phyloP scores from a whole-genome alignment of 2,113 vertebrate genomes.

The Columba janthina region DNA sequence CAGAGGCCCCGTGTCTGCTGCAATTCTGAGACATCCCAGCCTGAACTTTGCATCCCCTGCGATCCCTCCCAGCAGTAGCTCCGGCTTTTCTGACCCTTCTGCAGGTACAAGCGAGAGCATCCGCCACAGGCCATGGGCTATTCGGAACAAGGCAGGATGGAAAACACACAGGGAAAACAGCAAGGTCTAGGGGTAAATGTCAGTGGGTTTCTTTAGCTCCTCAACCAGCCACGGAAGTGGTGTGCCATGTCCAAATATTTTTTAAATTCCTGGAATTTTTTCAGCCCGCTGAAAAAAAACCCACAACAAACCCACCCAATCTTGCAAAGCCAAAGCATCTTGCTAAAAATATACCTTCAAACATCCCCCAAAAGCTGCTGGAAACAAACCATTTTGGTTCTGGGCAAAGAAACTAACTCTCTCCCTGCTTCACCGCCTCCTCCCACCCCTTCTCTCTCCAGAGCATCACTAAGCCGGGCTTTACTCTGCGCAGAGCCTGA shows the following conservation, averaged over 20 bases:
- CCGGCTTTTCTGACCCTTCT: not conserved
- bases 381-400: not conserved
- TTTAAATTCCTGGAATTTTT: not conserved
- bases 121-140: not conserved
- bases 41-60: not conserved
- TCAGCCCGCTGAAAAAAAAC: not conserved
- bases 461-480: not conserved
- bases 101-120: not conserved
- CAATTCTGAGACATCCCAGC: not conserved
- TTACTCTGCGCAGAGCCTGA: accelerated
- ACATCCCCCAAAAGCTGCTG: not conserved
- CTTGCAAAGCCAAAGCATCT: not conserved
- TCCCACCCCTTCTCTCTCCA: not conserved
- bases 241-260: not conserved
- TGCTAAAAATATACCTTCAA: not conserved
- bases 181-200: not conserved
- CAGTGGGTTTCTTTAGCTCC: not conserved
- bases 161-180: not conserved
- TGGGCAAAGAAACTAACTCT: not conserved
- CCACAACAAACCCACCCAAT: no score
- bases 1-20: not conserved
- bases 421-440: not conserved
- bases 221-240: not conserved
- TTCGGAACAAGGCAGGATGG: not conserved
- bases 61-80: not conserved